Evolutionary conservation across 2,888 invertebrate genomes (phyloP).

Genomic region (Eupithecia abbreviata): DNA sequence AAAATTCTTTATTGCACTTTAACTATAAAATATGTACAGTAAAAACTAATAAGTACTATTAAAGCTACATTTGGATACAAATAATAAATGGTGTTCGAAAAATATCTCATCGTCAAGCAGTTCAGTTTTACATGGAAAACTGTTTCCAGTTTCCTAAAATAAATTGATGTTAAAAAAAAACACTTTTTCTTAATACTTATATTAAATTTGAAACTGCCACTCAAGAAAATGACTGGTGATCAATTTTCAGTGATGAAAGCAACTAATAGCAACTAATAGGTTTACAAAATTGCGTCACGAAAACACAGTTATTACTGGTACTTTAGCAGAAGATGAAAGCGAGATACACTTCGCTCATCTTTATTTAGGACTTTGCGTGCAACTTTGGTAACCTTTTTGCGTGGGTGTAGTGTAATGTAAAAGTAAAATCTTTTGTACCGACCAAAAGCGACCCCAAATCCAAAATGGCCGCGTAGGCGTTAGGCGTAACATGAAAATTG

Average conservation of each 20-base stretch:
- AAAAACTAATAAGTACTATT: too few species aligned
- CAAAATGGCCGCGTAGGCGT: slow-evolving; percentile 8
- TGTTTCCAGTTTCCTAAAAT: not conserved
- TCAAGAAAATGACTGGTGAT: not conserved
- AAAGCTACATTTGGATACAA: not conserved
- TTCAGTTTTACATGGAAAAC: not conserved
- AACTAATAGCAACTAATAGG: not conserved
- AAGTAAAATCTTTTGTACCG: not conserved
- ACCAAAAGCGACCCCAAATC: not conserved
- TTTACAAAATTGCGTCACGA: not conserved
- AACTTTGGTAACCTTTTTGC: not conserved
- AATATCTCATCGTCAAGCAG: not conserved
- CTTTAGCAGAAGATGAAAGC: not conserved
- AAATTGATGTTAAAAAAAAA: not conserved
- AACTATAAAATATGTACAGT: too few species aligned
- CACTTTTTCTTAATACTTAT: not conserved
- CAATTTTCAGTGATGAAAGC: not conserved
- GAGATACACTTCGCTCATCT: not conserved
- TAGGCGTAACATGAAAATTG: slow-evolving; percentile 10
- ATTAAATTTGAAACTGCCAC: not conserved
- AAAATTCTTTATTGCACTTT: too few species aligned
- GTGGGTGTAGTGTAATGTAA: not conserved
- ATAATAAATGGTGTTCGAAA: not conserved
- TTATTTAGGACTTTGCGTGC: not conserved
- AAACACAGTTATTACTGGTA: not conserved